phyloP scores from a whole-genome alignment of 1,140 invertebrate genomes.

The Drosophila santomea region DNA sequence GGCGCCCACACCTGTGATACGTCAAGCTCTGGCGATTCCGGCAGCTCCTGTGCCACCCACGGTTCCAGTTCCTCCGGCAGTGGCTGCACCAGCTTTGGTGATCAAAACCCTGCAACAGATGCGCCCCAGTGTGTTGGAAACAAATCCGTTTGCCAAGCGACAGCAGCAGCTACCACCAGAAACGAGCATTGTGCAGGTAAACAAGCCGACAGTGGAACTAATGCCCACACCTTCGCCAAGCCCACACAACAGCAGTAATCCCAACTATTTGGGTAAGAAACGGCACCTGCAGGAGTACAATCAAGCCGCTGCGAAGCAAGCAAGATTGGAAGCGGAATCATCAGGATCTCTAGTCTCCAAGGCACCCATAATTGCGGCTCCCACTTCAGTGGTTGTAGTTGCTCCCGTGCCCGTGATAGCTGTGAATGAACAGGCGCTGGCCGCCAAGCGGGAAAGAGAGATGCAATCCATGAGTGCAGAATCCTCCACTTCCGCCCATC shows the following conservation, averaged over 20 bases:
- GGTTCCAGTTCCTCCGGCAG: slow-evolving; percentile 13
- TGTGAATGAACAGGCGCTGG: slow-evolving; percentile 62
- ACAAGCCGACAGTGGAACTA: slow-evolving; percentile 31
- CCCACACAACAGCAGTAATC: slow-evolving; percentile 65
- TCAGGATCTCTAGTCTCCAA: slow-evolving; percentile 10
- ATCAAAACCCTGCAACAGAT: slow-evolving; percentile 53
- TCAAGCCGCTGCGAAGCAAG: slow-evolving; percentile 62
- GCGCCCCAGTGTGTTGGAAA: slow-evolving; percentile 54
- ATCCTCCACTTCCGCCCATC: background rate
- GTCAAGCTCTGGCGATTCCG: slow-evolving; percentile 24
- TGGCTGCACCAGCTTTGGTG: slow-evolving; percentile 35
- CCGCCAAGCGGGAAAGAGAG: slow-evolving; percentile 47
- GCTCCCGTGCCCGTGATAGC: slow-evolving; percentile 67
- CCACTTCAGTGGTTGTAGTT: slow-evolving; percentile 27
- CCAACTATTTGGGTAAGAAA: slow-evolving; percentile 74
- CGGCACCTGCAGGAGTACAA: slow-evolving; percentile 77
- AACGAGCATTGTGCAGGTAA: slow-evolving; percentile 46
- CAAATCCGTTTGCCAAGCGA: slow-evolving; percentile 50
- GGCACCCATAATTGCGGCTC: background rate
- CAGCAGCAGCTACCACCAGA: slow-evolving; percentile 43
- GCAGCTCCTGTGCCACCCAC: slow-evolving; percentile 10
- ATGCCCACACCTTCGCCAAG: slow-evolving; percentile 25
- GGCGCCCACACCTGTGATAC: slow-evolving; percentile 41
- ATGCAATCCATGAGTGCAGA: slow-evolving; percentile 8
- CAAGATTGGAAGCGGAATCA: slow-evolving; percentile 37